These are phyloP conservation scores for Therioaphis trifolii DNA, from an alignment of 2,888 invertebrate genomes.

Conservation along the genomic window DNA sequence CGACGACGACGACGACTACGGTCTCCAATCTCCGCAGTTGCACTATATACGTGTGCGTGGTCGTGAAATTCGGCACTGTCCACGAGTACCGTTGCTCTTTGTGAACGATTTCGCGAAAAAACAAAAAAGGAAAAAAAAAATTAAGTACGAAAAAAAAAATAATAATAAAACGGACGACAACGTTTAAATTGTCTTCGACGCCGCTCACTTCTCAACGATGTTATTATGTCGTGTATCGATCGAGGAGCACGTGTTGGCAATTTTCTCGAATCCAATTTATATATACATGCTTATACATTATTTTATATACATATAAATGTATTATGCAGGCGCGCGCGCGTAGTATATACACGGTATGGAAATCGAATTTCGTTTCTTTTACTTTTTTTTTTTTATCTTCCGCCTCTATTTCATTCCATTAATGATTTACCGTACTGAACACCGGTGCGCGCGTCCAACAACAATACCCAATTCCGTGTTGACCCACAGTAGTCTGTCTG, in stretches of 20 bases:
- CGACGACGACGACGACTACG: too few relatives aligned
- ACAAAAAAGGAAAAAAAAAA: conserved; percentile 1
- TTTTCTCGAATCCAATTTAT: conserved; percentile 19
- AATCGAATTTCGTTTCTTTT: conserved; percentile 39
- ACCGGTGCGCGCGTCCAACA: neutral
- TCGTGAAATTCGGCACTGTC: conserved; percentile 28
- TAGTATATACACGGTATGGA: neutral
- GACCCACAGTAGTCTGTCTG: conserved; percentile 4
- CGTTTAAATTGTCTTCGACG: conserved; percentile 47
- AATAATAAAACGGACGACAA: conserved; percentile 13
- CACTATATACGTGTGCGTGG: too few relatives aligned
- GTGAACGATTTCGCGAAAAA: conserved; percentile 34
- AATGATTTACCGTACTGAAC: conserved; percentile 23
- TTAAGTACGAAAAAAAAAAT: too few relatives aligned
- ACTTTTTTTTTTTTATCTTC: conserved; percentile 9
- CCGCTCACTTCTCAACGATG: neutral
- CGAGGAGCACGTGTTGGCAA: conserved; percentile 41
- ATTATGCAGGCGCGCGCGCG: neutral
- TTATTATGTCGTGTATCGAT: neutral
- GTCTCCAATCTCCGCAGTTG: too few relatives aligned
- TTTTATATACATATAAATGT: conserved; percentile 21
- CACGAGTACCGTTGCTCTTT: conserved; percentile 52
- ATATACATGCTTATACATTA: too few relatives aligned
- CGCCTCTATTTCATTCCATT: neutral
- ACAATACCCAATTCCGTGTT: conserved; percentile 54